Evolutionary conservation across 2,888 invertebrate species (phyloP), one percentile per base, ranked within the genome.

Genomic region (Epinotia nisella): DNA sequence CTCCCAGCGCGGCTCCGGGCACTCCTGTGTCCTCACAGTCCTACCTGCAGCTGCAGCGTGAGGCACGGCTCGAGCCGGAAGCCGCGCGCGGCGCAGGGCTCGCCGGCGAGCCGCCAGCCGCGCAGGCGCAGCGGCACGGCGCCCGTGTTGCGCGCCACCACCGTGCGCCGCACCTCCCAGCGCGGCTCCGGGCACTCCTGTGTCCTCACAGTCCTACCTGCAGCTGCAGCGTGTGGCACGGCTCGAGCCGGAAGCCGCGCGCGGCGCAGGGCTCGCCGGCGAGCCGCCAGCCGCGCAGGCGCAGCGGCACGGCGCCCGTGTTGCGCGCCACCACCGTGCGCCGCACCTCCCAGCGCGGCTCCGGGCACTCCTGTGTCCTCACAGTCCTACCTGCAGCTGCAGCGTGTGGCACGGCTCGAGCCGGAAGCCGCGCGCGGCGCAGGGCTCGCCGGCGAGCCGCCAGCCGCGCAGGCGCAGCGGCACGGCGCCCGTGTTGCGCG

Each of bases 401-500:
- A 87, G 84, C 79, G 88, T 80, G 75, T 82, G 85, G 87, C 92
- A 91, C 58, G 91, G 90, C 79, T 76, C 58, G 76, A 91, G 79
- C 1, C 85, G 84, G 86, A 89, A 90, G 77, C 90, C 91, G 79
- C 90, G 87, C 79, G 85, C 90, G 78, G 76, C 80, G 85, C 92
- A 91, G 60, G 85, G 78, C 76, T 71, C 79, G 75, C 86, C 88
- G 71, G 83, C 86, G 76, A 90, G 78, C 75, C 85, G 81, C 90
- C 89, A 91, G 66, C 80, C 87, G 78, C 86, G 86, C 76, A 98
- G 95, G 78, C 95, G 95, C 81, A 99, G 95, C n/a, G 97, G 95
- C 78, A 98, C 94, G 83, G 97, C 97, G 1, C 99, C 99, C n/a
- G 97, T 96, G 93, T 99, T 99, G 79, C 96, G 95, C 24, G 97